Percentiles rank a stretch among this genome's conserved stretches.
Conservation (phyloP, 2,888 invertebrate species). For the Erebia epiphron region DNA sequence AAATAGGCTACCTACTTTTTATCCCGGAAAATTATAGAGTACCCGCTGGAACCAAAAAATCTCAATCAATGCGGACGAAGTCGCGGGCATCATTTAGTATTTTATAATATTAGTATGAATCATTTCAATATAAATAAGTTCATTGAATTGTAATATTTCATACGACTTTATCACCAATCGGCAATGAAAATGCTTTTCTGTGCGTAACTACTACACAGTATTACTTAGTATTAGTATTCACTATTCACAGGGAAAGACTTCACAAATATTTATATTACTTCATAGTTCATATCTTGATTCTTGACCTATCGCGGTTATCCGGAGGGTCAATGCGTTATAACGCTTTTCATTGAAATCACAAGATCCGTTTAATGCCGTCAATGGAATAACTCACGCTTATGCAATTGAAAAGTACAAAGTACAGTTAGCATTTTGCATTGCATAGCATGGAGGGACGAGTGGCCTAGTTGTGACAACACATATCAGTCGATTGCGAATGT, state of each 20-base stretch:
- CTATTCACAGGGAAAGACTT: constrained; percentile 22
- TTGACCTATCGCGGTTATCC: constrained; percentile 32
- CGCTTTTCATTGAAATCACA: constrained; percentile 26
- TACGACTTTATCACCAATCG: not conserved
- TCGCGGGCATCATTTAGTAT: no score
- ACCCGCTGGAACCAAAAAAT: no score
- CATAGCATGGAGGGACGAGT: not conserved
- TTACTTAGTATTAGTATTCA: no score
- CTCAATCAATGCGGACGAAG: no score
- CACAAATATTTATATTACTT: constrained; percentile 22
- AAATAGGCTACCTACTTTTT: no score
- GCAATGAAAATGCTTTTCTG: constrained; percentile 12
- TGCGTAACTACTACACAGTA: not conserved
- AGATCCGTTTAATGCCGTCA: constrained; percentile 32
- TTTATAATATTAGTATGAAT: no score
- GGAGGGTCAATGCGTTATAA: constrained; percentile 27
- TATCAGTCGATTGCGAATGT: no score
- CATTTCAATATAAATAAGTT: not conserved
- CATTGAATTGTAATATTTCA: not conserved
- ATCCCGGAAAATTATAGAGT: no score
- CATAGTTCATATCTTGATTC: constrained; percentile 29
- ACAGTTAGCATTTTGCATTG: constrained; percentile 2
- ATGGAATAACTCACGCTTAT: constrained; percentile 19
- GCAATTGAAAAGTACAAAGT: constrained; percentile 24
- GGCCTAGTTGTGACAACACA: no score